Evolutionary conservation across 2,888 invertebrate genomes (phyloP), one percentile per base, ranked within the genome.

Genomic region (Lypha dubia): DNA sequence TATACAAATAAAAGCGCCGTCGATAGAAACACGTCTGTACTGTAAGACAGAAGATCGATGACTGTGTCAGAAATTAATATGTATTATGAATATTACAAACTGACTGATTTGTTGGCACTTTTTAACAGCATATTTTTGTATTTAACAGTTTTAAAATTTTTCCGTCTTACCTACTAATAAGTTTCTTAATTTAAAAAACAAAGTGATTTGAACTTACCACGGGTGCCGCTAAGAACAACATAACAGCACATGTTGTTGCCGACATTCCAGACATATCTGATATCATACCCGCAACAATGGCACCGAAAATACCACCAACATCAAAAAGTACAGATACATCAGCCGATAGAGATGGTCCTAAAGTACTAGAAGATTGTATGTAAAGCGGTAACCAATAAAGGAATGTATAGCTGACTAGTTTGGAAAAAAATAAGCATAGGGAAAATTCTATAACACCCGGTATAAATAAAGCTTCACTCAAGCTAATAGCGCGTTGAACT

Each of bases 391-490:
- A 93, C 99, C 99, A 99, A 91, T 97, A 99, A 65, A 99, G 94
- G 93, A 99, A 99, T 81, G 98, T 99, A 91, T 99, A 99, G 91
- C 97, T 97, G 89, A 99, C 98, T 49, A 99, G 94, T 92, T 99
- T 99, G 15, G 98, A 97, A 92, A 99, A 99, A 93, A 99, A 99
- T 51, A 99, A 94, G 56, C 97, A 97, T 56, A 98, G 91, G 0
- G 98, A 97, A 93, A 96, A 99, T 93, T 98, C 98, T 3, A 98
- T 87, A 1, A 99, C 99, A 38, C 98, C 98, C 0, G 98, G 98
- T 89, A 98, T 98, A 88, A 93, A 93, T 1, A 97, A 92, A 38
- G 98, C 98, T 80, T 90, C 88, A 0, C 87, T 81, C 3, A 92
- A 81, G 70, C 91, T 88, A 22, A 92, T 92, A 49, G 92, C 90